These are phyloP conservation scores for Ailuropoda melanoleuca DNA, from an alignment of 2,113 vertebrate genomes.

Conservation along the genomic window DNA sequence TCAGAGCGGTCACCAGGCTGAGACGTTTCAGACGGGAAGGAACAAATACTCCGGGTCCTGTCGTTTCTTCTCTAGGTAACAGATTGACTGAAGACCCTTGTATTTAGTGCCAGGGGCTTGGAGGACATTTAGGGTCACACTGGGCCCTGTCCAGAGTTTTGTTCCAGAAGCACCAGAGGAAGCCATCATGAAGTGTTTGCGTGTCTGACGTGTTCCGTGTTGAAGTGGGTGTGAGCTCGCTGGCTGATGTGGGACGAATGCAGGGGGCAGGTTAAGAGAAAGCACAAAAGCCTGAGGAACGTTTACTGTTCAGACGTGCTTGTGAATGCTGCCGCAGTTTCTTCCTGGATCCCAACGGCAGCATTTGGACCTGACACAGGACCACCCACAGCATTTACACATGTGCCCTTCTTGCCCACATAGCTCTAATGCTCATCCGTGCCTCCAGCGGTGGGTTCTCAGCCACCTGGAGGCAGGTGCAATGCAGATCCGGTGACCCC, in stretches of 20 bases:
- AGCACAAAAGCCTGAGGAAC: not conserved
- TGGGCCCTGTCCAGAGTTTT: not conserved
- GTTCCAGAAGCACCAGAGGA: not conserved
- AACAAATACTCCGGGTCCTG: not conserved
- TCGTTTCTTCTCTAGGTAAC: not conserved
- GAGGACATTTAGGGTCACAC: constrained; percentile 12
- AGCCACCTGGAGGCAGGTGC: not conserved
- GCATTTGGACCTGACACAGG: not conserved
- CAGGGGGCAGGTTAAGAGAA: not conserved
- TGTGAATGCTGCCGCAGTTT: fast-evolving
- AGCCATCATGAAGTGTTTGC: not conserved
- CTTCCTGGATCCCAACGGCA: not conserved
- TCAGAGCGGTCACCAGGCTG: not conserved
- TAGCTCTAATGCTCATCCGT: fast-evolving
- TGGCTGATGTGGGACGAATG: not conserved
- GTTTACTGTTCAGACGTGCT: fast-evolving
- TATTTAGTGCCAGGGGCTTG: not conserved
- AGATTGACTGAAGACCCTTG: not conserved
- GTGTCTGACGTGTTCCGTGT: not conserved
- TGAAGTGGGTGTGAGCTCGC: not conserved
- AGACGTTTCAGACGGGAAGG: not conserved
- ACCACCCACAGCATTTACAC: not conserved
- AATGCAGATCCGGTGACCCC: fast-evolving
- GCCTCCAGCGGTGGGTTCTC: not conserved
- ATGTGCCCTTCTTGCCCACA: not conserved